Evolutionary conservation across 2,113 vertebrate genomes (phyloP), one percentile per base, ranked within the genome.

Genomic region (Caloenas nicobarica): DNA sequence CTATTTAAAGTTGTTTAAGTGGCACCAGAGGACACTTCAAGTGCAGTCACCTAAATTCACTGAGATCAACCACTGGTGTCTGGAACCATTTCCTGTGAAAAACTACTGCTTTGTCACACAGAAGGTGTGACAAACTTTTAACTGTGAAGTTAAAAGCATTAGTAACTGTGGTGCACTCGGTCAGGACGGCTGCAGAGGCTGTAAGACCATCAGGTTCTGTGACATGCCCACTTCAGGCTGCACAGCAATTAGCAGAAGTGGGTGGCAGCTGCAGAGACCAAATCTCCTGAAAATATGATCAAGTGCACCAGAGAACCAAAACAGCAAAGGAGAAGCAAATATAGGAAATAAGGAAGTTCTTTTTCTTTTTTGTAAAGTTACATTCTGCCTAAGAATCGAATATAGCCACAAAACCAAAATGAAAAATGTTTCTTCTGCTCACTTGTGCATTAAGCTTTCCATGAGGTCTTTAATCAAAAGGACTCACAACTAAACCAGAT

Each of bases 201-300:
- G 13, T 1, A 13, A 12, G 53, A 51, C 11, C 69, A 22, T 3
- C 23, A 13, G 9, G 21, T 40, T 5, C 42, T 57, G 81, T 6
- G 16, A 24, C 12, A 31, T 16, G 26, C 38, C 25, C 51, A 2
- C 33, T 54, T 31, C 11, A 8, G 77, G 42, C 42, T 1, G 9
- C 3, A 3, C 13, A 33, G 38, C 0, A 6, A 13, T 2, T 0
- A 38, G 50, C 57, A 80, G 44, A 26, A 54, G 10, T 2, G n/a
- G 11, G 36, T 16, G 54, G 29, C 66, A 80, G 53, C 64, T 58
- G 54, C 77, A 80, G 57, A 28, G 29, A 53, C 38, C 17, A 19
- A 92, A 64, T 98, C 95, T 10, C 98, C 96, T 2, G 98, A 98
- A 96, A 98, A 97, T 33, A 97, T 95, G 98, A 98, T 97, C 91